These are phyloP conservation scores for Lithodes maja DNA, from an alignment of 2,888 invertebrate species.

Conservation along the genomic window DNA sequence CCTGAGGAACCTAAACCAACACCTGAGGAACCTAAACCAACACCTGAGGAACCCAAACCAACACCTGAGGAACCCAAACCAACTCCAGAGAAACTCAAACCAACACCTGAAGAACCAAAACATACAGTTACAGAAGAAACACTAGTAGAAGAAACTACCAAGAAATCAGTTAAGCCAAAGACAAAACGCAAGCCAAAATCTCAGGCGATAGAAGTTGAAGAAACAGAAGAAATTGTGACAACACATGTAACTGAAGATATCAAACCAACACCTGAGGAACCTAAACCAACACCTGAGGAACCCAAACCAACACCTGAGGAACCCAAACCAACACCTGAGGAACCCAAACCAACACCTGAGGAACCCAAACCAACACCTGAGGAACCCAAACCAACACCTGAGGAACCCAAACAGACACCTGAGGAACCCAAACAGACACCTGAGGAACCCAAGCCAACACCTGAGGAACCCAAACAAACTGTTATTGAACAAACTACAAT, in stretches of 20 bases:
- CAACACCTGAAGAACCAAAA: conserved; percentile 13
- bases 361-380: neutral
- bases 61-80: conserved; percentile 30
- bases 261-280: conserved; percentile 38
- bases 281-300: conserved; percentile 33
- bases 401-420: neutral
- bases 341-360: neutral
- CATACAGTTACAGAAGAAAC: conserved; percentile 5
- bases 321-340: neutral
- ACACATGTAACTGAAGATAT: conserved; percentile 20
- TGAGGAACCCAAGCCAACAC: conserved; percentile 17
- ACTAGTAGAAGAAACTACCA: neutral
- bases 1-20: conserved; percentile 1
- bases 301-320: neutral
- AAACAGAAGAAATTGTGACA: conserved; percentile 25
- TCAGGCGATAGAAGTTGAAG: neutral
- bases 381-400: neutral
- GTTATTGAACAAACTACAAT: neutral
- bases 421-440: conserved; percentile 17
- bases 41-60: conserved; percentile 16
- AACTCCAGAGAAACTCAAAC: neutral
- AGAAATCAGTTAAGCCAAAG: neutral
- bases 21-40: conserved; percentile 12
- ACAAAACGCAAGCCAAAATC: neutral
- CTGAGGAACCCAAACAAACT: neutral